Evolutionary conservation across 2,797 vertebrate genomes (phyloP).

Genomic region (Tolypeutes matacus): DNA sequence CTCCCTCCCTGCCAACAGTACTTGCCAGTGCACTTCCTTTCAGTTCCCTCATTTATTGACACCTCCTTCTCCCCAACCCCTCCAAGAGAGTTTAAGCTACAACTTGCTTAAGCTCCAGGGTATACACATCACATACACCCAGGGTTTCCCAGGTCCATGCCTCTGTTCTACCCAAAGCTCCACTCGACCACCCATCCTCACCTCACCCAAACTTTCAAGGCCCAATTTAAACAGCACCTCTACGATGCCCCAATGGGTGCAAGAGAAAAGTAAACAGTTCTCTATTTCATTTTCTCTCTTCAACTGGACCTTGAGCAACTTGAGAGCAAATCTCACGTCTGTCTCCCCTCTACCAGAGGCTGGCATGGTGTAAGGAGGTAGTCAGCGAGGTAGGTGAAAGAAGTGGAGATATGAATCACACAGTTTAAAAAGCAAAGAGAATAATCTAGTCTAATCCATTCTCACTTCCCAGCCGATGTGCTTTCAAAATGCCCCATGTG

Average conservation of each 20-base stretch:
- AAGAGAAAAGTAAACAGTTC: neutral
- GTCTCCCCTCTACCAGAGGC: neutral
- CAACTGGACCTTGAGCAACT: neutral
- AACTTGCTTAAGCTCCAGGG: neutral
- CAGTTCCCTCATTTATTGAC: neutral
- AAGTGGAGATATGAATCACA: neutral
- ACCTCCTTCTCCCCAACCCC: too few species aligned
- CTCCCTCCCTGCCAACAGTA: neutral
- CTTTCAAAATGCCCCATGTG: neutral
- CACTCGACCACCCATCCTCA: neutral
- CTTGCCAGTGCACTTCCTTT: neutral
- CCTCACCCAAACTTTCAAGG: neutral
- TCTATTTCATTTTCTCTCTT: neutral
- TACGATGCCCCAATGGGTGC: neutral
- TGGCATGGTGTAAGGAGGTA: neutral
- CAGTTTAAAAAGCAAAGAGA: neutral
- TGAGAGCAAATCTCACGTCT: neutral
- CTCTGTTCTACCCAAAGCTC: neutral
- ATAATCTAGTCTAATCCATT: neutral
- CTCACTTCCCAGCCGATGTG: neutral
- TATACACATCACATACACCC: neutral
- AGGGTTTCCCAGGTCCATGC: neutral
- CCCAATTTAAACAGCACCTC: conserved; percentile 4
- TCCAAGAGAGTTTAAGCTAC: neutral
- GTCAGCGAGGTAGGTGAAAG: neutral